These are phyloP conservation scores for Pipa parva DNA, from an alignment of 2,113 vertebrate genomes.

Conservation along the genomic window DNA sequence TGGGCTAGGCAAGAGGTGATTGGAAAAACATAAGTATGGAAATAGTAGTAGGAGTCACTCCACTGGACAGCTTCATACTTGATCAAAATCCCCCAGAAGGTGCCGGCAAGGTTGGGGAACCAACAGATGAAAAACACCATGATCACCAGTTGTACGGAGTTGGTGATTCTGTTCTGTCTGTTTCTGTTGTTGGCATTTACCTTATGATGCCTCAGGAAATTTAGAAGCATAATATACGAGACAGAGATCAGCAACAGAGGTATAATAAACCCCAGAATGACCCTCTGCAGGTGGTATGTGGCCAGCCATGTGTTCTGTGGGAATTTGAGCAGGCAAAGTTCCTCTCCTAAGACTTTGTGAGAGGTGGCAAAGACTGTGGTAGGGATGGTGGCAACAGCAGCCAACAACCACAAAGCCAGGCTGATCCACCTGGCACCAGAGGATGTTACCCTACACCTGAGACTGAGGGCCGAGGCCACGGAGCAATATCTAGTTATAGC, in stretches of 20 bases:
- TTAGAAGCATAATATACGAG: constrained; percentile 70
- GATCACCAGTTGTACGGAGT: constrained; percentile 67
- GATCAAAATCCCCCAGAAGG: constrained; percentile 70
- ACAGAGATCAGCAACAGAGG: constrained; percentile 64
- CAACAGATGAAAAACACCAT: constrained; percentile 74
- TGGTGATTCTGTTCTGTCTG: constrained; percentile 65
- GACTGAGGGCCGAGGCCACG: constrained; percentile 60
- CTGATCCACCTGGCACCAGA: constrained; percentile 61
- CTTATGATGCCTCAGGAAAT: constrained; percentile 60
- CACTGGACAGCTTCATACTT: constrained; percentile 72
- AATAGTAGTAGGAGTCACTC: constrained; percentile 69
- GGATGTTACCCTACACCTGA: constrained; percentile 48
- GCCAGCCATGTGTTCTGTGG: constrained; percentile 64
- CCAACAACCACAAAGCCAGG: constrained; percentile 64
- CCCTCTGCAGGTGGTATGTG: constrained; percentile 71
- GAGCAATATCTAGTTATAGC: constrained; percentile 69
- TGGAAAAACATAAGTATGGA: constrained; percentile 70
- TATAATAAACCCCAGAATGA: constrained; percentile 68
- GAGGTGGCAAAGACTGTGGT: constrained; percentile 71
- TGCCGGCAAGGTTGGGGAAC: constrained; percentile 74
- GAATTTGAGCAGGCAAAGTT: constrained; percentile 71
- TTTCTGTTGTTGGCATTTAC: constrained; percentile 55
- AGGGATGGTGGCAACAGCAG: constrained; percentile 66
- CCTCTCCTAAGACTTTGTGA: constrained; percentile 66
- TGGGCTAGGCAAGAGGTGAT: constrained; percentile 71